Percentiles rank a stretch among this genome's conserved stretches.
These are phyloP conservation scores for Drosophila pseudoananassae DNA, from an alignment of 1,140 invertebrate genomes.

Conservation along the genomic window DNA sequence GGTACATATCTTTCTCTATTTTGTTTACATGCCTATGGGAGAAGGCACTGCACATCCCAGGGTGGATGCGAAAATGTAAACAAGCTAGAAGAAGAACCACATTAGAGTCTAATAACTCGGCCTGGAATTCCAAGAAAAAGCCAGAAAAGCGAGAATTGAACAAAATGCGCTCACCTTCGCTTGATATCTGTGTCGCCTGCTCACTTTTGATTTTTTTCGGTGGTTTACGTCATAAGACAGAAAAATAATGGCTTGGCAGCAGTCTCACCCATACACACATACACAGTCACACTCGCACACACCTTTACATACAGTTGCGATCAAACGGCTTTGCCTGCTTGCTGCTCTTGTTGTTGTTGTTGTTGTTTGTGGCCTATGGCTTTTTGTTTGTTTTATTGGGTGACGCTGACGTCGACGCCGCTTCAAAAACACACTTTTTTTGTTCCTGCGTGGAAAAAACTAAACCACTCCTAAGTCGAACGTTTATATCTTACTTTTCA, in stretches of 20 bases:
- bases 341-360: constrained; percentile 26
- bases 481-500: constrained; percentile 15
- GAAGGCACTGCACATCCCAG: constrained; percentile 26
- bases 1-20: constrained; percentile 37
- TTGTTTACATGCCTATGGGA: constrained; percentile 53
- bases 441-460: constrained; percentile 14
- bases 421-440: constrained; percentile 24
- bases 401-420: constrained; percentile 36
- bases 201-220: constrained; percentile 80
- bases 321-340: constrained; percentile 59
- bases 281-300: constrained; percentile 1
- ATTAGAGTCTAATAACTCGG: constrained; percentile 19
- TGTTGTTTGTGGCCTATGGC: constrained; percentile 28
- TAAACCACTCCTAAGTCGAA: constrained; percentile 1
- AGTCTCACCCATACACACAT: constrained; percentile 40
- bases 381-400: constrained; percentile 56
- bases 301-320: constrained; percentile 31
- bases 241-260: constrained; percentile 78
- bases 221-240: constrained; percentile 81
- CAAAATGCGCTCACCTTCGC: constrained; percentile 71
- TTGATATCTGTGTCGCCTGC: constrained; percentile 66
- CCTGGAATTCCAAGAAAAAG: constrained; percentile 44
- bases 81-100: constrained; percentile 33
- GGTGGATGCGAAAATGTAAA: constrained; percentile 64
- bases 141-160: constrained; percentile 53